A percentile compares a stretch with the other conserved stretches of the same genome.
Conservation (phyloP, 64 coral and sea anemone genomes). For the Catalaphyllia jardinei region DNA sequence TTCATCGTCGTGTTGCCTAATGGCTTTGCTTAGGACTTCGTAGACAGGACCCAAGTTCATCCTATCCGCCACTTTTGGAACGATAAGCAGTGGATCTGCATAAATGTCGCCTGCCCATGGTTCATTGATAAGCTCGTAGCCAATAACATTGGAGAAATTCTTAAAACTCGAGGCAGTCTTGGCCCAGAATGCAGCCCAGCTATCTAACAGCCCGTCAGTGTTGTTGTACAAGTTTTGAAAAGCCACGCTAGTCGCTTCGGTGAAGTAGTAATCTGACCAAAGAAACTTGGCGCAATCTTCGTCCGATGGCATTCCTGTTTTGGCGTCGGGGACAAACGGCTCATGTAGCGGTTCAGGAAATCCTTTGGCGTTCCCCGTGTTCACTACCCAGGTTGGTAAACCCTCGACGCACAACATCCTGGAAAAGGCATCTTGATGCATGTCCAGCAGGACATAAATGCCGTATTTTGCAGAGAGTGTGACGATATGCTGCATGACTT, state of each 20-base stretch:
- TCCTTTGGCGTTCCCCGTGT: constrained; percentile 60
- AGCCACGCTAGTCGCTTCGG: constrained; percentile 81
- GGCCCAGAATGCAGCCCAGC: constrained; percentile 89
- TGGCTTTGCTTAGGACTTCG: constrained; percentile 79
- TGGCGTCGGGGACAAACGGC: constrained; percentile 70
- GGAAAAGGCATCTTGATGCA: constrained; percentile 92
- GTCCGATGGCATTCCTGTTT: constrained; percentile 72
- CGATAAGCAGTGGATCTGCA: constrained; percentile 69
- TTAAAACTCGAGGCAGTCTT: constrained; percentile 83
- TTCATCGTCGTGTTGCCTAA: constrained; percentile 65
- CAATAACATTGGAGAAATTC: constrained; percentile 83
- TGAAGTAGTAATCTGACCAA: constrained; percentile 83
- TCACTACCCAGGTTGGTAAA: constrained; percentile 83
- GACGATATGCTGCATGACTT: constrained; percentile 76
- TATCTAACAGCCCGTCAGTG: constrained; percentile 79
- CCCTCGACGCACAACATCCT: constrained; percentile 85
- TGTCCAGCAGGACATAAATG: constrained; percentile 85
- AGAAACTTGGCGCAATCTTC: constrained; percentile 83
- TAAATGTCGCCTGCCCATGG: constrained; percentile 94
- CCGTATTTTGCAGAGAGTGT: constrained; percentile 73
- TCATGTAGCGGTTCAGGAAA: constrained; percentile 78
- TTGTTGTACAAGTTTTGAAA: constrained; percentile 97
- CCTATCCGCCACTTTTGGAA: constrained; percentile 79
- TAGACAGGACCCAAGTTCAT: constrained; percentile 84
- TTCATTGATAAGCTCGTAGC: constrained; percentile 98